A percentile compares a stretch with the other conserved stretches of the same genome.
phyloP scores from a whole-genome alignment of 2,888 invertebrate species.

The Watsonalla binaria region DNA sequence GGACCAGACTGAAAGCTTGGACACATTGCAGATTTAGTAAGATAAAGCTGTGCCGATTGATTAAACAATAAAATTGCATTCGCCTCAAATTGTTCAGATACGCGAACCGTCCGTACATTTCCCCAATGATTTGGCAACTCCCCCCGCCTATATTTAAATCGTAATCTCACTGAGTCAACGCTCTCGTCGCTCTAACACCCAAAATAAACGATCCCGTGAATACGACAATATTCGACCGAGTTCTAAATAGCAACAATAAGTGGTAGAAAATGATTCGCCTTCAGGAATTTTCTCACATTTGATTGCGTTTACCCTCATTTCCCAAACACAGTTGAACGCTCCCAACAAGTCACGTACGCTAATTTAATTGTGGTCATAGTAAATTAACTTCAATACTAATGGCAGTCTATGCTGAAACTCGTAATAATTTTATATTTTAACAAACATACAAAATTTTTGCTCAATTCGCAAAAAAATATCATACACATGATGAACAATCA shows the following conservation, averaged over 20 bases:
- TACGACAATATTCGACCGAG: conserved; percentile 55
- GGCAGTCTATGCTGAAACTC: too few species aligned
- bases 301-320: background rate
- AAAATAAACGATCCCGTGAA: conserved; percentile 64
- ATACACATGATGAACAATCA: too few species aligned
- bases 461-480: too few species aligned
- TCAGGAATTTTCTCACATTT: conserved; percentile 13
- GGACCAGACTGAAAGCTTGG: conserved; percentile 2
- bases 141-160: conserved; percentile 75
- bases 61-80: conserved; percentile 44
- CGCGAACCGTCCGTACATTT: conserved; percentile 50
- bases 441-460: too few species aligned
- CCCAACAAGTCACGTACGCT: too few species aligned
- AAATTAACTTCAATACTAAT: too few species aligned
- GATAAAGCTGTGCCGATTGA: conserved; percentile 19
- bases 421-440: background rate
- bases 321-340: too few species aligned
- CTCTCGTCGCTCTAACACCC: conserved; percentile 62
- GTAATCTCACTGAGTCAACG: conserved; percentile 77
- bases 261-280: conserved; percentile 10
- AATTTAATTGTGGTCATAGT: too few species aligned
- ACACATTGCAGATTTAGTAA: conserved; percentile 10
- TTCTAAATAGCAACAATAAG: conserved; percentile 50
- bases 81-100: conserved; percentile 41
- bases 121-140: conserved; percentile 74